Conservation (phyloP, 2,113 vertebrate species). For the Ceuthmochares aereus region DNA sequence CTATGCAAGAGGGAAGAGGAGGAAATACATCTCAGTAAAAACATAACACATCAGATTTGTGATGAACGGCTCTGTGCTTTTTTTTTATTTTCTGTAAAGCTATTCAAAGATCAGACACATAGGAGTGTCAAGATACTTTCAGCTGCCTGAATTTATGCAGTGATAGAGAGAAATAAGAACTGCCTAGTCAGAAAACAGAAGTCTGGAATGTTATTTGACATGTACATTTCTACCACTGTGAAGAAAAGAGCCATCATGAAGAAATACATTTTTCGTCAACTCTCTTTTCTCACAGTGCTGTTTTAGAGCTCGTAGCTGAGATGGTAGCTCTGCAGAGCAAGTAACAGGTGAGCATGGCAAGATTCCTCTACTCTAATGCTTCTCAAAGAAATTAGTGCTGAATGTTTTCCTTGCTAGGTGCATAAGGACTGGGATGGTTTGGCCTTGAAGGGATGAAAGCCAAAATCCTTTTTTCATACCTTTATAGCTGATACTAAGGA, state of each 20-base stretch:
- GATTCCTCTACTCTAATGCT: slow-evolving; percentile 46
- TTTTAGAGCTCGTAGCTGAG: slow-evolving; percentile 71
- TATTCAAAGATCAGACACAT: background rate
- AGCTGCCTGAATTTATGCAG: background rate
- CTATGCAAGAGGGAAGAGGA: background rate
- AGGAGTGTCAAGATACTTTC: background rate
- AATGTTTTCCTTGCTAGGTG: slow-evolving; percentile 18
- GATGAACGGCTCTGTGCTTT: background rate
- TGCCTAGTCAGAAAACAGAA: background rate
- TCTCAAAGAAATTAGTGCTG: slow-evolving; percentile 52
- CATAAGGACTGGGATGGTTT: background rate
- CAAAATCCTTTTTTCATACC: background rate
- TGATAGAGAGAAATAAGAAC: background rate
- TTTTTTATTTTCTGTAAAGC: background rate
- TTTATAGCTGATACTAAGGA: background rate
- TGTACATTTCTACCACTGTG: slow-evolving; percentile 27
- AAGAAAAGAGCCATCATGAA: slow-evolving; percentile 14
- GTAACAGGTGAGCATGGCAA: slow-evolving; percentile 52
- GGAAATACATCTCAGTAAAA: background rate
- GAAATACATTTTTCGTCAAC: slow-evolving; percentile 45
- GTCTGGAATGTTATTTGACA: slow-evolving; percentile 4
- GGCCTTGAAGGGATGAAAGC: slow-evolving; percentile 19
- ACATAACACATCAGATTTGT: background rate
- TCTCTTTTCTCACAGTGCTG: slow-evolving; percentile 47
- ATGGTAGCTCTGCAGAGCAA: slow-evolving; percentile 69